Conservation (phyloP, 2,888 invertebrate genomes). For the Stenoptilia bipunctidactyla region DNA sequence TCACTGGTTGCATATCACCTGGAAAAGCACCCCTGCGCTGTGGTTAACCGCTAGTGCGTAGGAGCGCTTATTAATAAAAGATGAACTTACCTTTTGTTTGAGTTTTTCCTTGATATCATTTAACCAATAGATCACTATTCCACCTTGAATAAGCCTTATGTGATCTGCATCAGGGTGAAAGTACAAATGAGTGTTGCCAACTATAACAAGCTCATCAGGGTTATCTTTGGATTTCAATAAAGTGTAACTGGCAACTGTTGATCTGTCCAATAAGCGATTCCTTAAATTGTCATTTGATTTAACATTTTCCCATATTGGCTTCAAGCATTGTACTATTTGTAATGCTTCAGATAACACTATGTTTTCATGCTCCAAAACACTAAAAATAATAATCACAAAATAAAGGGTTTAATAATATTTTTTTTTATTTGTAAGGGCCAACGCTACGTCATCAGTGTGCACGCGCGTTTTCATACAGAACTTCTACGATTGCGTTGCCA, state of each 20-base stretch:
- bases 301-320: slow-evolving; percentile 73
- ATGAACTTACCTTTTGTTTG: slow-evolving; percentile 30
- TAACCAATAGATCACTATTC: slow-evolving; percentile 79
- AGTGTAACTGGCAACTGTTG: slow-evolving; percentile 77
- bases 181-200: slow-evolving; percentile 93
- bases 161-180: slow-evolving; percentile 94
- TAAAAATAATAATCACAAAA: slow-evolving; percentile 32
- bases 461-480: too few relatives aligned
- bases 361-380: slow-evolving; percentile 61
- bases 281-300: slow-evolving; percentile 67
- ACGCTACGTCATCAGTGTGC: too few relatives aligned
- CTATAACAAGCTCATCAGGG: slow-evolving; percentile 70
- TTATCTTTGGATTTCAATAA: slow-evolving; percentile 71
- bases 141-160: slow-evolving; percentile 88
- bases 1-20: too few relatives aligned
- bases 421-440: too few relatives aligned
- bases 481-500: too few relatives aligned
- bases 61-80: too few relatives aligned
- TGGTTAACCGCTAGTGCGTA: too few relatives aligned
- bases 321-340: slow-evolving; percentile 58
- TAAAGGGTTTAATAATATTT: too few relatives aligned
- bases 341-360: slow-evolving; percentile 74
- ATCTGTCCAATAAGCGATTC: slow-evolving; percentile 72
- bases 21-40: too few relatives aligned
- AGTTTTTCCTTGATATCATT: slow-evolving; percentile 63